Conservation (phyloP, 2,888 invertebrate genomes). For the Agrypnus murinus region DNA sequence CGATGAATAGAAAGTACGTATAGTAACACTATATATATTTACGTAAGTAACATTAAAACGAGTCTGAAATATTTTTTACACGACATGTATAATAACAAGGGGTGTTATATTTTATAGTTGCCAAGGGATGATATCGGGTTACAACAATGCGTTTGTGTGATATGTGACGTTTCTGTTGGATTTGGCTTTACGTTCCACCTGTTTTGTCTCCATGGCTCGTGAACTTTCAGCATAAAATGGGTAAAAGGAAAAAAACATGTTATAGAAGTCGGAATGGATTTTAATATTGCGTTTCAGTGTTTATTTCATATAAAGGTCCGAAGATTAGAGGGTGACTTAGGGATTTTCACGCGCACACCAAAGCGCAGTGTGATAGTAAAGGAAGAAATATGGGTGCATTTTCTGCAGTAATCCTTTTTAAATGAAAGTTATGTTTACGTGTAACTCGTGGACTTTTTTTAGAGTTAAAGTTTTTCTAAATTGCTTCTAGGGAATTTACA, state of each 20-base stretch:
- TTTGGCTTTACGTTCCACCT: background rate
- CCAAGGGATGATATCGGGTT: conserved; percentile 23
- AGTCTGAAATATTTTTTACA: too few species aligned
- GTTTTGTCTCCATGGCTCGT: background rate
- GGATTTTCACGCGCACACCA: conserved; percentile 27
- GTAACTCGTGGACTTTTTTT: background rate
- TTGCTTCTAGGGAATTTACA: too few species aligned
- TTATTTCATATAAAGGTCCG: conserved; percentile 30
- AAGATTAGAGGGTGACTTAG: conserved; percentile 27
- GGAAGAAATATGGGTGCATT: conserved; percentile 30
- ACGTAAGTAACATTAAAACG: conserved; percentile 5
- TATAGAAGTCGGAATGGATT: background rate
- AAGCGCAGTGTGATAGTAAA: conserved; percentile 2
- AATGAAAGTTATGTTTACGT: conserved; percentile 30
- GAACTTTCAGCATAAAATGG: too few species aligned
- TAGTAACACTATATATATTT: conserved; percentile 8
- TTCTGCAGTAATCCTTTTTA: conserved; percentile 27
- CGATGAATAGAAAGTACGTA: background rate
- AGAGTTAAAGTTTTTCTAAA: conserved; percentile 1
- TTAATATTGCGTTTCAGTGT: conserved; percentile 17
- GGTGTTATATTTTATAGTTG: conserved; percentile 22
- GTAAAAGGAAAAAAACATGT: background rate
- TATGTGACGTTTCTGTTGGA: conserved; percentile 1
- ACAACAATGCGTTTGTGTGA: background rate
- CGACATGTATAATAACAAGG: too few species aligned